Percentiles rank a stretch among this genome's conserved stretches.
phyloP scores from a whole-genome alignment of 2,797 vertebrate species.

The Amazonetta brasiliensis region DNA sequence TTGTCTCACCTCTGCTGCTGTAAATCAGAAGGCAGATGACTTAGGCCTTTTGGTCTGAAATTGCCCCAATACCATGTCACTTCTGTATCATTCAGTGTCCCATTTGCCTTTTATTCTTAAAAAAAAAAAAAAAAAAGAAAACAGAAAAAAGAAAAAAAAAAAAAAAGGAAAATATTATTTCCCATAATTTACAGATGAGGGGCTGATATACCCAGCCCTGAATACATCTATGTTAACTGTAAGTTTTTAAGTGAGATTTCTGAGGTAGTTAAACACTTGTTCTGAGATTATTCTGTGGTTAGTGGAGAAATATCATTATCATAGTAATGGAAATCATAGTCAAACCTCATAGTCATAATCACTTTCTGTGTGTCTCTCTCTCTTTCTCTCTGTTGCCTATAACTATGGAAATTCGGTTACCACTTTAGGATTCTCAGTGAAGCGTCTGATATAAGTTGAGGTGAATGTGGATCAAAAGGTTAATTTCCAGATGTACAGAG shows the following conservation, averaged over 20 bases:
- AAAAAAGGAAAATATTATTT: background rate
- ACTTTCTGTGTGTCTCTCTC: background rate
- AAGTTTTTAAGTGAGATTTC: background rate
- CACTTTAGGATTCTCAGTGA: background rate
- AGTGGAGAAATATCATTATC: background rate
- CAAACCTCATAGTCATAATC: background rate
- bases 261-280: background rate
- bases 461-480: background rate
- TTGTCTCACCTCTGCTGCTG: background rate
- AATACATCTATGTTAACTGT: background rate
- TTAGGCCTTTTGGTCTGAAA: background rate
- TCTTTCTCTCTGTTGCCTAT: background rate
- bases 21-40: background rate
- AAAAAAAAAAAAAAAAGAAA: background rate
- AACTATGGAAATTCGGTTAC: background rate
- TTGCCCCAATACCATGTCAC: rapidly evolving
- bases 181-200: background rate
- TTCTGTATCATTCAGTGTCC: background rate
- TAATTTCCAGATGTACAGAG: background rate
- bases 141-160: no score
- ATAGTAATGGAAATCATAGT: background rate
- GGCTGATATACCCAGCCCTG: background rate
- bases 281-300: background rate
- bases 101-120: background rate
- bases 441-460: background rate